Percentiles rank a stretch among this genome's conserved stretches.
phyloP scores from a whole-genome alignment of 2,888 invertebrate species.

The Formica aserva region DNA sequence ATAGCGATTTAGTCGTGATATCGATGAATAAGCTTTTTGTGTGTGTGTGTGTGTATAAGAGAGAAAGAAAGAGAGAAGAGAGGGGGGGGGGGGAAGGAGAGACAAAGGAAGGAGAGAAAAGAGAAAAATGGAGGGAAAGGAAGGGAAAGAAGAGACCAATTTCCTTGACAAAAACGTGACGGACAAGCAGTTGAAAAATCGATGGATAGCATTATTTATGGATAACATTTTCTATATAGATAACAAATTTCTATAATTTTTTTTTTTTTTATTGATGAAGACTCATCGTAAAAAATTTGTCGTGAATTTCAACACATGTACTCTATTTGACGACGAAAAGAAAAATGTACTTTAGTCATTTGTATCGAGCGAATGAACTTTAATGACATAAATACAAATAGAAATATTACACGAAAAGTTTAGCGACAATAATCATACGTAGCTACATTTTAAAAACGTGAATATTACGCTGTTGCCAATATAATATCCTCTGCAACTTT shows the following conservation, averaged over 20 bases:
- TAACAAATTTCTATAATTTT: neutral
- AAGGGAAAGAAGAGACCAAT: neutral
- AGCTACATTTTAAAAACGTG: constrained; percentile 11
- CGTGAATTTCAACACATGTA: neutral
- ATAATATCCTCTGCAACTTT: neutral
- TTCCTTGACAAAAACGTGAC: neutral
- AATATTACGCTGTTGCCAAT: constrained; percentile 8
- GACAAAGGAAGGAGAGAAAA: neutral
- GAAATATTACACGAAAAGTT: neutral
- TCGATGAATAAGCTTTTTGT: neutral
- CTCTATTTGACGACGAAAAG: neutral
- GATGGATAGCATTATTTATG: neutral
- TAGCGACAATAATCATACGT: neutral
- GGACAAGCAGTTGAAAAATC: neutral
- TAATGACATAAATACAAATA: neutral
- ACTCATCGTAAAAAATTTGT: neutral
- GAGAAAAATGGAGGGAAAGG: too few relatives aligned
- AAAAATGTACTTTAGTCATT: neutral
- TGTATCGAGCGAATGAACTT: neutral
- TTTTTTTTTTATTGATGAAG: neutral
- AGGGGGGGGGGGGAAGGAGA: too few relatives aligned
- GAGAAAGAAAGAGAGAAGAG: neutral
- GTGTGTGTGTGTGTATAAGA: too few relatives aligned
- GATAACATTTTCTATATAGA: neutral
- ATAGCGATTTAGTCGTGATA: constrained; percentile 1